Percentiles rank a stretch among this genome's conserved stretches.
Evolutionary conservation across 2,113 vertebrate species (phyloP).

Genomic region (Cnemophilus loriae): DNA sequence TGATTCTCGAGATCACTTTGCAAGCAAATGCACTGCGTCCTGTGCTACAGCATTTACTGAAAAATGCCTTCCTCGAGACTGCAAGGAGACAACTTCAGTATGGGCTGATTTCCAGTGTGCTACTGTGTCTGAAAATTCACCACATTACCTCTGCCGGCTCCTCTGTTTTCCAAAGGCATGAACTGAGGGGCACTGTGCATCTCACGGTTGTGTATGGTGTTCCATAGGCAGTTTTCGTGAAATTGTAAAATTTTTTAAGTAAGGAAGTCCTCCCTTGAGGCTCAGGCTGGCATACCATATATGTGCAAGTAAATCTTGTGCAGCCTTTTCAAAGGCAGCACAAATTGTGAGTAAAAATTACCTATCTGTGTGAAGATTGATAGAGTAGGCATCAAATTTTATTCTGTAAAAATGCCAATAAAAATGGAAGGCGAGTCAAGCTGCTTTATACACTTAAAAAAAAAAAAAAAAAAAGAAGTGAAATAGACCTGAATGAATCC

Average conservation of each 20-base stretch:
- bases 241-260: not conserved
- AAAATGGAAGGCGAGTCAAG: not conserved
- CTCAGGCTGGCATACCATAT: not conserved
- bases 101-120: not conserved
- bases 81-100: not conserved
- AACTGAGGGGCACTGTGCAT: not conserved
- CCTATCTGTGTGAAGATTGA: not conserved
- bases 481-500: not conserved
- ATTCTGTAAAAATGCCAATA: not conserved
- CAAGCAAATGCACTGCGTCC: not conserved
- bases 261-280: not conserved
- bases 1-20: not conserved
- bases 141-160: not conserved
- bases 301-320: not conserved
- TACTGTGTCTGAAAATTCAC: not conserved
- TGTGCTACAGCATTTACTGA: not conserved
- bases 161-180: not conserved
- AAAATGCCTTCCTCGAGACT: not conserved
- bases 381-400: not conserved
- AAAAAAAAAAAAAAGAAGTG: not conserved
- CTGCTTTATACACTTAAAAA: not conserved
- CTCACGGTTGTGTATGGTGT: fast-evolving
- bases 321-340: not conserved
- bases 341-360: not conserved
- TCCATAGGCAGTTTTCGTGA: fast-evolving